Evolutionary conservation across 2,797 vertebrate genomes (phyloP).

Genomic region (Bradypodion pumilum): DNA sequence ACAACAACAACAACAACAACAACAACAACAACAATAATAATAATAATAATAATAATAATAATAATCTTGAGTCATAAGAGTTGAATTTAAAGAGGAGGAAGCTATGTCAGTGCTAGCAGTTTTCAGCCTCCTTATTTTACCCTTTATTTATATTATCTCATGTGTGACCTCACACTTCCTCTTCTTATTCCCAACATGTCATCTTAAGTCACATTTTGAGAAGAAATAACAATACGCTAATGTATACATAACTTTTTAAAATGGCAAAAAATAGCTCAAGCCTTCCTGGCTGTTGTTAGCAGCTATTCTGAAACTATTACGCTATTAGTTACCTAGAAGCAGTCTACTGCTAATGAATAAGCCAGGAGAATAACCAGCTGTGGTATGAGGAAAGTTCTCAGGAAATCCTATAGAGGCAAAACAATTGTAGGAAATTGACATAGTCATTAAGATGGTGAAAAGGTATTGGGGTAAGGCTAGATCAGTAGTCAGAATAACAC

Average conservation of each 20-base stretch:
- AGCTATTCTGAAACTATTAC: conserved; percentile 47
- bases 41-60: too few species aligned
- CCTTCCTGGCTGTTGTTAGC: conserved; percentile 57
- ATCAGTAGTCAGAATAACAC: conserved; percentile 34
- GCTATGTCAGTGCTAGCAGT: background rate
- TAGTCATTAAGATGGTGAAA: conserved; percentile 69
- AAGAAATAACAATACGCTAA: conserved; percentile 32
- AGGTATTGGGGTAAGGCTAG: conserved; percentile 42
- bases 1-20: too few species aligned
- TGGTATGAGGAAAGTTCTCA: conserved; percentile 64
- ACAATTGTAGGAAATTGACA: conserved; percentile 79
- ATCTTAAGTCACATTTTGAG: conserved; percentile 56
- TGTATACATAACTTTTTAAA: conserved; percentile 41
- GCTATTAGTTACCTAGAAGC: conserved; percentile 44
- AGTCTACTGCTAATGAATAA: conserved; percentile 41
- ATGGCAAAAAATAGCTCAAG: conserved; percentile 55
- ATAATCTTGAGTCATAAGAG: too few species aligned
- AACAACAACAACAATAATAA: too few species aligned
- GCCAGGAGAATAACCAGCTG: conserved; percentile 48
- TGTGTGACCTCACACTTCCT: conserved; percentile 73
- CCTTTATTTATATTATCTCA: conserved; percentile 57
- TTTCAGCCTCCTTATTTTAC: conserved; percentile 43
- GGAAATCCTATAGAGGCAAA: conserved; percentile 75
- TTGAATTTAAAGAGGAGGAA: conserved; percentile 7
- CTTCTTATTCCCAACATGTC: conserved; percentile 71